phyloP scores from a whole-genome alignment of 2,113 vertebrate genomes.

The Pluvialis apricaria region DNA sequence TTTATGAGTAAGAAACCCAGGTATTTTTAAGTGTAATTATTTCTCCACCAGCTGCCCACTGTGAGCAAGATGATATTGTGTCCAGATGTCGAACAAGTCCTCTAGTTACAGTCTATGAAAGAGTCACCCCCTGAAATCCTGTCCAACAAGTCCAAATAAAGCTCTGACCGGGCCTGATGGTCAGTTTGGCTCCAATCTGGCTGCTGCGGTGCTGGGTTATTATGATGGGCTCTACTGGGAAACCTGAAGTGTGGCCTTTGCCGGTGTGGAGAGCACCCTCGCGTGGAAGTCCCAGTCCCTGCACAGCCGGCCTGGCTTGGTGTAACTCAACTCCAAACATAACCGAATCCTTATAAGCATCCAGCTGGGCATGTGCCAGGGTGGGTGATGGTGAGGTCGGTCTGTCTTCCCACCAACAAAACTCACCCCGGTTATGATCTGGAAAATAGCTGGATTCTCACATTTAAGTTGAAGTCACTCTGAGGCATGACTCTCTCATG shows the following conservation, averaged over 20 bases:
- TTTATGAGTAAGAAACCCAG: neutral
- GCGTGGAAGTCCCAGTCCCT: neutral
- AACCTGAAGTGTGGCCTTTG: neutral
- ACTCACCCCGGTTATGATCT: neutral
- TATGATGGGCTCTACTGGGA: neutral
- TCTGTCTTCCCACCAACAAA: neutral
- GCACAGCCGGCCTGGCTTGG: neutral
- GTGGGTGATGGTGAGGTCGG: rapidly evolving
- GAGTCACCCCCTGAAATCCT: neutral
- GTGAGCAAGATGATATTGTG: neutral
- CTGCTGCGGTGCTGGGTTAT: too few species aligned
- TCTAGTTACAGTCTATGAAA: neutral
- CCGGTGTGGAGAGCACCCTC: neutral
- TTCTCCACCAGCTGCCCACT: neutral
- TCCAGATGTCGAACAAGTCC: neutral
- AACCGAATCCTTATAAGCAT: rapidly evolving
- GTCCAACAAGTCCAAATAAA: neutral
- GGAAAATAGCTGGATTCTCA: neutral
- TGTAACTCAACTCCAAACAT: rapidly evolving
- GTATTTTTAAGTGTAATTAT: neutral
- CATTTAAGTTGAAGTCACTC: neutral
- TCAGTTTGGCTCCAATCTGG: neutral
- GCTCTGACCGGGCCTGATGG: too few species aligned
- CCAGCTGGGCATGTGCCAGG: too few species aligned
- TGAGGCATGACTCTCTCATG: neutral